These are phyloP conservation scores for Drosophila phalerata DNA, from an alignment of 2,888 invertebrate genomes.

Conservation along the genomic window DNA sequence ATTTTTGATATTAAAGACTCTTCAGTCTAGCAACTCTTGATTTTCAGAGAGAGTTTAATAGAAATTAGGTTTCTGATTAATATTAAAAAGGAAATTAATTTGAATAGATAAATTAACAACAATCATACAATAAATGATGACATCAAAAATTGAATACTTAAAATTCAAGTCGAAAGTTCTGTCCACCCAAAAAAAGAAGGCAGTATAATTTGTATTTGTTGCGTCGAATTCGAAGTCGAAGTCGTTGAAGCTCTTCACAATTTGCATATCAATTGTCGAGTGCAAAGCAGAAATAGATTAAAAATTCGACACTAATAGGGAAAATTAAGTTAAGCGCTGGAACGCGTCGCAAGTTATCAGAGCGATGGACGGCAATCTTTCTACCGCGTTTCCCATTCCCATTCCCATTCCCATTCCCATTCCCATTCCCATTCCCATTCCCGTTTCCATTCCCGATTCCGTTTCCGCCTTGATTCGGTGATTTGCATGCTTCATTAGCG, in stretches of 20 bases:
- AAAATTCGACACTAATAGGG: constrained; percentile 75
- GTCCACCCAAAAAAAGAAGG: constrained; percentile 8
- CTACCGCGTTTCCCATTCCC: constrained; percentile 5
- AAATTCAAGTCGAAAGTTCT: constrained; percentile 3
- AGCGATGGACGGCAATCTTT: constrained; percentile 1
- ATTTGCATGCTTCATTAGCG: constrained; percentile 81
- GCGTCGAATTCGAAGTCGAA: not conserved
- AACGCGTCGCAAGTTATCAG: constrained; percentile 68
- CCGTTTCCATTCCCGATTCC: constrained; percentile 24
- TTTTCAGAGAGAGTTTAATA: too few species aligned
- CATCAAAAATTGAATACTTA: constrained; percentile 16
- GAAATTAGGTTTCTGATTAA: too few species aligned
- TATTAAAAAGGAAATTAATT: not conserved
- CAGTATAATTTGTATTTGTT: constrained; percentile 15
- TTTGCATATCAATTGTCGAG: constrained; percentile 78
- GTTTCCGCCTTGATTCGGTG: constrained; percentile 56
- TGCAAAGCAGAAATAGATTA: constrained; percentile 64
- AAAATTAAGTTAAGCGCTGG: constrained; percentile 73
- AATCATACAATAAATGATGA: constrained; percentile 9
- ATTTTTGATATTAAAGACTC: too few species aligned
- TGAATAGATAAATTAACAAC: constrained; percentile 5
- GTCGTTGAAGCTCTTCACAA: constrained; percentile 22
- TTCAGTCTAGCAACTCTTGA: too few species aligned
- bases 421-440: constrained; percentile 10
- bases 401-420: constrained; percentile 27